phyloP scores from a whole-genome alignment of 2,888 invertebrate genomes.

The Eumacrocentrus americanus region DNA sequence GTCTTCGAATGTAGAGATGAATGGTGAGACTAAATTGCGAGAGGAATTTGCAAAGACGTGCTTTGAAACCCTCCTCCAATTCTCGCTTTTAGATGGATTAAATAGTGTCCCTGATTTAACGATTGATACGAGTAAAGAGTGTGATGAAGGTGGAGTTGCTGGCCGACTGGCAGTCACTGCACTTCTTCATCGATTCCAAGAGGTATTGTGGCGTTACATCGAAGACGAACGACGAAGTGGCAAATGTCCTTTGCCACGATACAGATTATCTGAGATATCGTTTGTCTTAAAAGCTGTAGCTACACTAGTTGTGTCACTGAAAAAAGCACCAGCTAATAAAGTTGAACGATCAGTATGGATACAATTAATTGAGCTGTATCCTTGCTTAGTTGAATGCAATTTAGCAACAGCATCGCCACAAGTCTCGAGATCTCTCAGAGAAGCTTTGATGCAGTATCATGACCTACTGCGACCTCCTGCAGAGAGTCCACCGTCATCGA shows the following conservation, averaged over 20 bases:
- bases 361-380: conserved; percentile 90
- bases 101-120: conserved; percentile 54
- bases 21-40: conserved; percentile 69
- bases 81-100: conserved; percentile 82
- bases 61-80: conserved; percentile 93
- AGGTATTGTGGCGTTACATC: conserved; percentile 86
- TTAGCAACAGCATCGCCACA: conserved; percentile 77
- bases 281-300: conserved; percentile 95
- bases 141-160: conserved; percentile 69
- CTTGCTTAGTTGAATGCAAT: conserved; percentile 85
- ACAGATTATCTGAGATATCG: conserved; percentile 92
- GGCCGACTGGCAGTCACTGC: conserved; percentile 89
- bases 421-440: conserved; percentile 79
- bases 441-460: conserved; percentile 87
- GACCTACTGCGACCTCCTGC: conserved; percentile 76
- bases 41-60: conserved; percentile 97
- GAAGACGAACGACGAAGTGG: conserved; percentile 84
- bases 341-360: conserved; percentile 92
- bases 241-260: conserved; percentile 84
- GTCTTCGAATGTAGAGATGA: conserved; percentile 64
- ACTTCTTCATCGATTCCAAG: conserved; percentile 88
- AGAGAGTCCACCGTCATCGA: conserved; percentile 48
- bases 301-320: conserved; percentile 88
- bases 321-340: conserved; percentile 87
- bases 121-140: conserved; percentile 43